A percentile compares a stretch with the other conserved stretches of the same genome.
Evolutionary conservation across 2,888 invertebrate species (phyloP).

Genomic region (Ferrisia virgata): DNA sequence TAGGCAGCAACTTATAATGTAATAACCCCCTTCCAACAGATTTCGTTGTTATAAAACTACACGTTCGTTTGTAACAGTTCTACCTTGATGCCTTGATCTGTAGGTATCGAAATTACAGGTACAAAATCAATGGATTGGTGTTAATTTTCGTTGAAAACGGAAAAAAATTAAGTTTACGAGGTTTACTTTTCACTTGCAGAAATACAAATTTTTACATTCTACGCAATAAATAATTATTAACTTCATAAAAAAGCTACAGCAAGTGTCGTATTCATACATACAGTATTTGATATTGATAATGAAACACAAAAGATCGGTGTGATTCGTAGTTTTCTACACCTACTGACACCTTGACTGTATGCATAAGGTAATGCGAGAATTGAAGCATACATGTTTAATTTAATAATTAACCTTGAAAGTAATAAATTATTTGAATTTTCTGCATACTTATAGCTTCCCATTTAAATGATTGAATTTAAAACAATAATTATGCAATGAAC

Average conservation of each 20-base stretch:
- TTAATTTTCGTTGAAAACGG: too few relatives aligned
- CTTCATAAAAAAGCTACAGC: too few relatives aligned
- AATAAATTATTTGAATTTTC: background rate
- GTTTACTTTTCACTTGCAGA: too few relatives aligned
- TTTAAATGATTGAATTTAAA: too few relatives aligned
- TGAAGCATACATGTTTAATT: background rate
- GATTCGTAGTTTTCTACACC: background rate
- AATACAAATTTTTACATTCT: too few relatives aligned
- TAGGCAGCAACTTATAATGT: constrained; percentile 23
- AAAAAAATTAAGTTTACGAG: too few relatives aligned
- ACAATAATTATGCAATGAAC: too few relatives aligned
- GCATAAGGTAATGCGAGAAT: background rate
- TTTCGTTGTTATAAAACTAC: background rate
- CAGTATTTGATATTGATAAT: too few relatives aligned
- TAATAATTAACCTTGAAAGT: background rate
- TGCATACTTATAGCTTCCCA: too few relatives aligned
- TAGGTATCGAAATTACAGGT: background rate
- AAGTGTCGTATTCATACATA: too few relatives aligned
- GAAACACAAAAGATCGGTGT: too few relatives aligned
- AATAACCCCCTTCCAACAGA: constrained; percentile 27
- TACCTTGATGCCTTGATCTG: constrained; percentile 9
- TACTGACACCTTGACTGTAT: background rate
- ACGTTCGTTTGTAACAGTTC: background rate
- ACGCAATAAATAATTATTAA: too few relatives aligned
- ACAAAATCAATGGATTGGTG: background rate